phyloP scores from a whole-genome alignment of 2,888 invertebrate species.

The Eulithis prunata region DNA sequence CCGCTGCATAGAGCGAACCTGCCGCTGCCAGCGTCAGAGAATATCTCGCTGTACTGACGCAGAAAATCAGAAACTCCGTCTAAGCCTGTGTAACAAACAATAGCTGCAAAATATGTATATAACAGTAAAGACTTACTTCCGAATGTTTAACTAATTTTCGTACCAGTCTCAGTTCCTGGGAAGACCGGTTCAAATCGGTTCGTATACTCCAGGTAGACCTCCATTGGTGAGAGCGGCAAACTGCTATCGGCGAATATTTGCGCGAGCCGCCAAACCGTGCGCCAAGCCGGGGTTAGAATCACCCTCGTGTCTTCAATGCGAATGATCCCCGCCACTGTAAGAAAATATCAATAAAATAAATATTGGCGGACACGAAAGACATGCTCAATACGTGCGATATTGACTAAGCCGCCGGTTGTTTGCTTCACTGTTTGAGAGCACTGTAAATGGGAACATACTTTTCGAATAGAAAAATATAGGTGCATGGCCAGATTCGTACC shows the following conservation, averaged over 20 bases:
- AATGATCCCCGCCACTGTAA: slow-evolving; percentile 57
- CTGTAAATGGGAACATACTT: no score
- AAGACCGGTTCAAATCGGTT: slow-evolving; percentile 65
- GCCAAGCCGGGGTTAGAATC: slow-evolving; percentile 63
- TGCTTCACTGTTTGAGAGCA: no score
- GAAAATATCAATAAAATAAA: no score
- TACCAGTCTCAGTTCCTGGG: slow-evolving; percentile 63
- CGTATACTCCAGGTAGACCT: slow-evolving; percentile 63
- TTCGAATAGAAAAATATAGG: no score
- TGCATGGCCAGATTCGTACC: no score
- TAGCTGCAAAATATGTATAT: neutral
- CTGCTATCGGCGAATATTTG: slow-evolving; percentile 60
- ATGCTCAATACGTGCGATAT: no score
- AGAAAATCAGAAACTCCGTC: slow-evolving; percentile 64
- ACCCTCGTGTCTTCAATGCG: slow-evolving; percentile 45
- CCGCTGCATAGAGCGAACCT: slow-evolving; percentile 60
- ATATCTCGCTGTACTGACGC: slow-evolving; percentile 60
- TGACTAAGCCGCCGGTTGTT: no score
- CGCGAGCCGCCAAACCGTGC: slow-evolving; percentile 70
- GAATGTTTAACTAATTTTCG: slow-evolving; percentile 16
- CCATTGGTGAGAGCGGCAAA: slow-evolving; percentile 48
- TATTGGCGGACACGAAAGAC: no score
- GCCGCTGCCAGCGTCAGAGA: slow-evolving; percentile 45
- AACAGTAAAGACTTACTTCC: no score
- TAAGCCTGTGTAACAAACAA: slow-evolving; percentile 49